phyloP scores from a whole-genome alignment of 2,113 vertebrate species.

The Amazona vittata region DNA sequence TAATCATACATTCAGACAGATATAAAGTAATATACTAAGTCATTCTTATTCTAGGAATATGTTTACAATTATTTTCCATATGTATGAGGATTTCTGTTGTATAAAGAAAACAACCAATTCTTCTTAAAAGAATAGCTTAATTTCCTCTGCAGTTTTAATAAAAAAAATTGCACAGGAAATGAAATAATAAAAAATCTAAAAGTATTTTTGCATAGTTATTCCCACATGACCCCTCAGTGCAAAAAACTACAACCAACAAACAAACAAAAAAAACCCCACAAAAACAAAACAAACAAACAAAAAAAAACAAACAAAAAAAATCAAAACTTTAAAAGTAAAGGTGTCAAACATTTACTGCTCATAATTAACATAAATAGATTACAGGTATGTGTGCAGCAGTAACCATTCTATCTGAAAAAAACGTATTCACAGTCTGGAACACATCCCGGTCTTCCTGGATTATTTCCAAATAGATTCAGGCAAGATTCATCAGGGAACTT shows the following conservation, averaged over 20 bases:
- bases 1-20: background rate
- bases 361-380: background rate
- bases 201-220: background rate
- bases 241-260: background rate
- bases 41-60: background rate
- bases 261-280: too few relatives aligned
- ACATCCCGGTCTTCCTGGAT: background rate
- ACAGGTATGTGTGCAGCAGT: background rate
- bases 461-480: background rate
- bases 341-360: background rate
- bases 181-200: background rate
- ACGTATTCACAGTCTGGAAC: background rate
- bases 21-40: background rate
- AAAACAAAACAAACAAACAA: background rate
- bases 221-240: background rate
- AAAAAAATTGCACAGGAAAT: background rate
- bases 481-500: background rate
- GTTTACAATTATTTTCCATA: background rate
- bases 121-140: background rate
- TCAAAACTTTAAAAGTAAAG: background rate
- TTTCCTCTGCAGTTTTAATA: background rate
- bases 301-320: rapidly evolving
- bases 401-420: background rate
- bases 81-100: background rate
- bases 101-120: background rate